Evolutionary conservation across 2,113 vertebrate genomes (phyloP), one percentile per base, ranked within the genome.

Genomic region (Pyxicephalus adspersus): DNA sequence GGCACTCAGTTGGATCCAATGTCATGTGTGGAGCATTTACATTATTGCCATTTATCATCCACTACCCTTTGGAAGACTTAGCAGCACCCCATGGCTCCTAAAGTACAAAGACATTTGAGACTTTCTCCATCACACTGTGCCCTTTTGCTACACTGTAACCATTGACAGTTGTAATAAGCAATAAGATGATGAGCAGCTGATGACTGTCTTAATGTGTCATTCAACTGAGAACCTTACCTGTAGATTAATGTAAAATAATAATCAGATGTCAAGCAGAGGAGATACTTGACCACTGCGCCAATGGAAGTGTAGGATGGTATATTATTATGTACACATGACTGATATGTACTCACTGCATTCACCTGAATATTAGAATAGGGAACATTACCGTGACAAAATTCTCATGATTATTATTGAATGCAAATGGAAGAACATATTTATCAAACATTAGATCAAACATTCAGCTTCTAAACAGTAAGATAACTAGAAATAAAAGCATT

Each of bases 111-210:
- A 31, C 5, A 67, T 67, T 54, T 16, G 22, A 25, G 9, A 18
- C 16, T 78, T 17, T 67, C 64, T 78, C 64, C 76, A 78, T 78
- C 52, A 78, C 65, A 67, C 28, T 38, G 51, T 78, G 76, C 64
- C 64, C 76, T 78, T 78, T 78, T 38, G 22, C 61, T 58, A 67
- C 8, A 22, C 67, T 78, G 28, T 66, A 58, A 78, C 64, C 64
- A 57, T 64, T 64, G 64, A 78, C 76, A 78, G 64, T 55, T 78
- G 15, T 78, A 67, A 67, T 78, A 78, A 78, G 76, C 17, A 31
- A 67, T 51, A 57, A 29, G 63, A 67, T 16, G 51, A 38, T 57
- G 26, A 67, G 64, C 76, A 28, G 60, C 64, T 67, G 51, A 28
- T 57, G 64, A 38, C 17, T 31, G 75, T 20, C 60, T 28, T 63